Conservation (phyloP, 2,113 vertebrate genomes). For the Tragelaphus scriptus region DNA sequence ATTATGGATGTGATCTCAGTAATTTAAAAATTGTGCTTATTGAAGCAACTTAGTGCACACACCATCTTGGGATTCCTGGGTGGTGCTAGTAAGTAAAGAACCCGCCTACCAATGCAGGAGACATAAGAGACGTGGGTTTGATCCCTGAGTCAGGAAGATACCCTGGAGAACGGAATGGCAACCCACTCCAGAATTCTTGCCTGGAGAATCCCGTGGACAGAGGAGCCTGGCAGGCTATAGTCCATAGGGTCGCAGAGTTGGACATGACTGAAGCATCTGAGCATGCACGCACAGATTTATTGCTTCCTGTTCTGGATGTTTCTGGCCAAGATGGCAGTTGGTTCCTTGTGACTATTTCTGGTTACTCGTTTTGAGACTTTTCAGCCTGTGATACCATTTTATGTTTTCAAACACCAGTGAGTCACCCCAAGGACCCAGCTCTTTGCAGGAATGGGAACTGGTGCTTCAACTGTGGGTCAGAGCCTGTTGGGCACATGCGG, state of each 20-base stretch:
- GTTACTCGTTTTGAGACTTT: background rate
- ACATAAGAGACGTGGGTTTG: background rate
- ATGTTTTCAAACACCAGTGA: background rate
- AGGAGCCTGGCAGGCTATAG: background rate
- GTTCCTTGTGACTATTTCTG: background rate
- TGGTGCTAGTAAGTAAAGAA: background rate
- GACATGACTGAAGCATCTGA: background rate
- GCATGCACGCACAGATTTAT: background rate
- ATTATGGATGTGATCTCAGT: background rate
- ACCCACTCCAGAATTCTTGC: background rate
- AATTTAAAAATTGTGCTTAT: background rate
- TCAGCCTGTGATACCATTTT: background rate
- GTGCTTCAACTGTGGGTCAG: accelerated
- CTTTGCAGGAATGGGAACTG: background rate
- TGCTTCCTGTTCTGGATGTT: background rate
- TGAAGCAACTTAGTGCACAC: background rate
- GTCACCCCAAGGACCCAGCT: background rate
- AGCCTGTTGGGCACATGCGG: accelerated
- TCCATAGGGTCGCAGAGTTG: background rate
- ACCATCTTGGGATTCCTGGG: background rate
- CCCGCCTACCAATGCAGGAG: background rate
- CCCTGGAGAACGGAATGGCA: background rate
- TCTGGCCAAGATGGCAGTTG: background rate
- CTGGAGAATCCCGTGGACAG: background rate
- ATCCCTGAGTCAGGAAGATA: background rate